Evolutionary conservation across 2,113 vertebrate genomes (phyloP).

Genomic region (Bettongia penicillata): DNA sequence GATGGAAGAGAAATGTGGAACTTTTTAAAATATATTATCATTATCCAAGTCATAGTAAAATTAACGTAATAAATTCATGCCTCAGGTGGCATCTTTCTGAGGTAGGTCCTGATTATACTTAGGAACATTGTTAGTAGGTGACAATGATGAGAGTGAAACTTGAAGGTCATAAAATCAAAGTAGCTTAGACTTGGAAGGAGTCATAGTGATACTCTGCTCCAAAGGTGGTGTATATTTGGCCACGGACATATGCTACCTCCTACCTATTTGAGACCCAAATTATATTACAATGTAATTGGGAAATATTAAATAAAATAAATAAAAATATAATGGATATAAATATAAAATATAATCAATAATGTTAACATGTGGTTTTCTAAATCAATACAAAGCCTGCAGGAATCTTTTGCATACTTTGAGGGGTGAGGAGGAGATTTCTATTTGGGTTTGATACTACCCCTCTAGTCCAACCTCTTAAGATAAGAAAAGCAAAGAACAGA

Average conservation of each 20-base stretch:
- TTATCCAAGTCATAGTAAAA: neutral
- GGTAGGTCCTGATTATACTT: neutral
- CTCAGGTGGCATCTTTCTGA: conserved; percentile 55
- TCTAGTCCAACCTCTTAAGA: neutral
- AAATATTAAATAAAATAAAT: neutral
- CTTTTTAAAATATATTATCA: neutral
- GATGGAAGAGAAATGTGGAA: neutral
- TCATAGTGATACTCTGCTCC: neutral
- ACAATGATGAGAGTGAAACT: neutral
- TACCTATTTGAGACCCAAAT: neutral
- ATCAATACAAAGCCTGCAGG: neutral
- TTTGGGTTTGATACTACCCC: neutral
- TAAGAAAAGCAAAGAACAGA: neutral
- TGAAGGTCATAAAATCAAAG: neutral
- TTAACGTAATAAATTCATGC: conserved; percentile 7
- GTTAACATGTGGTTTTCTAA: neutral
- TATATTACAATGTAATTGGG: neutral
- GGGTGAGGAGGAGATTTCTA: neutral
- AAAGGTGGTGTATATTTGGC: neutral
- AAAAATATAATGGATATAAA: neutral
- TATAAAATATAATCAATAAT: neutral
- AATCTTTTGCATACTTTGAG: neutral
- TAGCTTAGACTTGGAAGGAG: neutral
- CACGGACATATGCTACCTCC: neutral
- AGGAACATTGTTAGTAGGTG: neutral